Conservation (phyloP, 2,113 vertebrate genomes). For the Penelope pileata region DNA sequence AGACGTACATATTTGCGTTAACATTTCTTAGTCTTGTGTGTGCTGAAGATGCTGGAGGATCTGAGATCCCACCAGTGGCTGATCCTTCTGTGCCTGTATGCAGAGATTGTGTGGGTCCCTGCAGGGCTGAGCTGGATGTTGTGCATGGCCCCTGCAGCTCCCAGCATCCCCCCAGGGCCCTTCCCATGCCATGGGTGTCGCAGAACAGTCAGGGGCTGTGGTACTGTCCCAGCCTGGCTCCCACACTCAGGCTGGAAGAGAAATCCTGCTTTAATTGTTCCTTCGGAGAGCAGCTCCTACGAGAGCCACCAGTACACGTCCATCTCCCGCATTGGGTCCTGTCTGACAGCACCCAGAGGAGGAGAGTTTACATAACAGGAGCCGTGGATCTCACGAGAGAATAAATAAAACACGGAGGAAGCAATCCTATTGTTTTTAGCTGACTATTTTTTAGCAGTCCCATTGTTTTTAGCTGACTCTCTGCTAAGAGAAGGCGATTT, state of each 20-base stretch:
- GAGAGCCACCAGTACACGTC: neutral
- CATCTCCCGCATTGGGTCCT: neutral
- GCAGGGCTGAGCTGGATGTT: neutral
- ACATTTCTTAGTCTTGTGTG: neutral
- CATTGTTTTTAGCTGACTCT: slow-evolving; percentile 29
- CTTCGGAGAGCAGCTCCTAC: neutral
- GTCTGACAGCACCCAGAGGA: neutral
- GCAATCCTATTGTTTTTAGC: neutral
- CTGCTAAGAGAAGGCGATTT: slow-evolving; percentile 9
- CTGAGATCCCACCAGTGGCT: neutral
- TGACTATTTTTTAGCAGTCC: neutral
- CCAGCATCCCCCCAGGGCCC: fast-evolving
- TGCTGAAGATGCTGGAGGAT: neutral
- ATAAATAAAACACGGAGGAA: slow-evolving; percentile 1
- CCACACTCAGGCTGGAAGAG: neutral
- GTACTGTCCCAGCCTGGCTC: neutral
- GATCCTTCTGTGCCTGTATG: neutral
- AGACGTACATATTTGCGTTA: too few species aligned
- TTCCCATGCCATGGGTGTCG: neutral
- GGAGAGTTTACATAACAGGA: neutral
- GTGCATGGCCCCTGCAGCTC: fast-evolving
- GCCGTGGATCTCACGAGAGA: neutral
- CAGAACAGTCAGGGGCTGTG: fast-evolving
- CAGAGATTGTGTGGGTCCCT: neutral
- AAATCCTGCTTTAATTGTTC: neutral